These are phyloP conservation scores for Etheostoma spectabile DNA, from an alignment of 2,113 vertebrate genomes.

Conservation along the genomic window DNA sequence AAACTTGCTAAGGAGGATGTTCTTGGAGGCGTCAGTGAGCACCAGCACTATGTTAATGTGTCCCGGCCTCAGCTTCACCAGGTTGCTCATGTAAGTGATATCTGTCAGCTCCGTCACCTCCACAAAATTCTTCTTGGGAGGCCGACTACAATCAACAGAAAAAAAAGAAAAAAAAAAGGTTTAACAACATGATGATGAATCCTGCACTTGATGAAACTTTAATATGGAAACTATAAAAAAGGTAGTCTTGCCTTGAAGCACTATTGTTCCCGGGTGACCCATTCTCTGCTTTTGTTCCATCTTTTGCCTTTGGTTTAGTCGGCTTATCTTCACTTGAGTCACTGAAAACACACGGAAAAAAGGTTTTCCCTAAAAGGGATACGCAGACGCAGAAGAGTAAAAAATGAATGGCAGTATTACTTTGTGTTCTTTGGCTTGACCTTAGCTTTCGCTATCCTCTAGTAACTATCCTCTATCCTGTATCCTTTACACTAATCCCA, in stretches of 20 bases:
- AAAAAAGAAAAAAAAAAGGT: not conserved
- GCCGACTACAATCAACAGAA: conserved; percentile 76
- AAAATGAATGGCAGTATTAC: not conserved
- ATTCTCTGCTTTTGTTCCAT: conserved; percentile 80
- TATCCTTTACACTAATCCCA: not conserved
- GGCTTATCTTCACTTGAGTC: conserved; percentile 92
- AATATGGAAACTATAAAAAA: not conserved
- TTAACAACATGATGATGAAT: not conserved
- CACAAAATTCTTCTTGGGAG: conserved; percentile 94
- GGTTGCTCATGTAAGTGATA: conserved; percentile 95
- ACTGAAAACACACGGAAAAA: conserved; percentile 75
- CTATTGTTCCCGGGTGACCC: conserved; percentile 70
- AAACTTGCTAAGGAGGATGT: conserved; percentile 94
- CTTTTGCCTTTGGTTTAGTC: conserved; percentile 87
- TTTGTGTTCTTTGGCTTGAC: not conserved
- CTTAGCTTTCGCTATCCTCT: not conserved
- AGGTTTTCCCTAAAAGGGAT: not conserved
- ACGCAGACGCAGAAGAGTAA: not conserved
- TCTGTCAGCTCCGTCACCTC: conserved; percentile 97
- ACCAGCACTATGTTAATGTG: conserved; percentile 98
- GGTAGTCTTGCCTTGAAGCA: conserved; percentile 77
- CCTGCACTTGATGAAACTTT: not conserved
- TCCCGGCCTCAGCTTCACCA: conserved; percentile 94
- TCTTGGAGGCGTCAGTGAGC: conserved; percentile 93
- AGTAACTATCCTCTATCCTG: too few species aligned